These are phyloP conservation scores for zebrafish (Danio rerio) DNA, from an alignment of 2,113 vertebrate genomes.

Conservation along the genomic window DNA sequence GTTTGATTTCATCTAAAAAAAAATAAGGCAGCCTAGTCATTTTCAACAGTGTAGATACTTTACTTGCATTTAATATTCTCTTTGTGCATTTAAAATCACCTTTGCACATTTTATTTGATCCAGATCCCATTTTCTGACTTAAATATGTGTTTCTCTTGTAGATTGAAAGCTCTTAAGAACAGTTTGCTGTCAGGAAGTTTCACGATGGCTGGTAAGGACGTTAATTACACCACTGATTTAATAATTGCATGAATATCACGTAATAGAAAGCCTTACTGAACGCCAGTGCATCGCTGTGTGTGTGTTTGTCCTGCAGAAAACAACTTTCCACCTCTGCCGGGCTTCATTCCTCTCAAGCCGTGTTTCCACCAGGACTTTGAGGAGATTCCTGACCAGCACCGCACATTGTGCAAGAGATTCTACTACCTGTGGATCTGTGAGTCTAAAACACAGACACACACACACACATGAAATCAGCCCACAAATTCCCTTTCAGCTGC, in stretches of 20 bases:
- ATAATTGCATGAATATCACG: no score
- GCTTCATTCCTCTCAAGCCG: slow-evolving; percentile 93
- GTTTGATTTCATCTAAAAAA: no score
- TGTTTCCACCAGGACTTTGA: slow-evolving; percentile 99
- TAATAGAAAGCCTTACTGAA: neutral
- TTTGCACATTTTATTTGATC: no score
- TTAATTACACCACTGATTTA: neutral
- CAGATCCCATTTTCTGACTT: neutral
- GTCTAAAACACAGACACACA: slow-evolving; percentile 63
- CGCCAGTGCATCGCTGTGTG: neutral
- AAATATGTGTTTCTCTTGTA: slow-evolving; percentile 37
- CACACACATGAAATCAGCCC: no score
- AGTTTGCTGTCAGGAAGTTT: neutral
- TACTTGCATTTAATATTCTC: no score
- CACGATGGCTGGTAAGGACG: slow-evolving; percentile 72
- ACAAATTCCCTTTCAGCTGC: no score
- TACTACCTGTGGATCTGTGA: slow-evolving; percentile 99
- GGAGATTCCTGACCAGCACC: slow-evolving; percentile 93
- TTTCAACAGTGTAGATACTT: no score
- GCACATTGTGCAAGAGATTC: slow-evolving; percentile 91
- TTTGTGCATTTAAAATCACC: no score
- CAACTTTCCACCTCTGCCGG: slow-evolving; percentile 94
- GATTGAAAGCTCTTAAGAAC: slow-evolving; percentile 29
- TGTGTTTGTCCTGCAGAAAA: slow-evolving; percentile 80
- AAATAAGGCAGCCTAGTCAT: no score